Conservation (phyloP, 2,113 vertebrate species). For the Xenus cinereus region DNA sequence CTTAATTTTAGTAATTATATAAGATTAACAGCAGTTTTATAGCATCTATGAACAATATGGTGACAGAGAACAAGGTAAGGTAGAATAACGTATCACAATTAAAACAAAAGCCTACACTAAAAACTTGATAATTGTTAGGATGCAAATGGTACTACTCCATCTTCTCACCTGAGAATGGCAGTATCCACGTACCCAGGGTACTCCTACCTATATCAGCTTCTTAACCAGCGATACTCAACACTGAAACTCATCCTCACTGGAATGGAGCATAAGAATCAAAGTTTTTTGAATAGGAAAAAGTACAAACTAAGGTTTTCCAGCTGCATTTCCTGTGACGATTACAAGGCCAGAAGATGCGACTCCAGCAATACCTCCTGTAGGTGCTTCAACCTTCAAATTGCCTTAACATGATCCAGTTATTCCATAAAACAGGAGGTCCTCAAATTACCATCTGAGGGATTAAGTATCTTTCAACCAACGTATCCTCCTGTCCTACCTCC, state of each 20-base stretch:
- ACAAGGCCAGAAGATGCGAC: background rate
- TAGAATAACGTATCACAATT: background rate
- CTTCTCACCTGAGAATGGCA: background rate
- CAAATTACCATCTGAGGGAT: background rate
- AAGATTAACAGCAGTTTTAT: background rate
- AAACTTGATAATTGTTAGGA: background rate
- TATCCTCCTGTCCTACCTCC: background rate
- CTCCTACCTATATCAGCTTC: background rate
- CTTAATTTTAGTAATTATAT: background rate
- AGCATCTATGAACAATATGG: background rate
- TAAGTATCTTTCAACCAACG: background rate
- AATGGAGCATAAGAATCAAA: background rate
- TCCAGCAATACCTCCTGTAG: background rate
- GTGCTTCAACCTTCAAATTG: background rate
- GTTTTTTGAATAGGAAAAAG: background rate
- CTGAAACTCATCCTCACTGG: background rate
- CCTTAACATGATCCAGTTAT: too few species aligned
- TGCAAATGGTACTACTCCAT: background rate
- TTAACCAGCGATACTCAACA: background rate
- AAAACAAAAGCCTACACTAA: background rate
- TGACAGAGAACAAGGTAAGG: background rate
- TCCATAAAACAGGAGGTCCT: background rate
- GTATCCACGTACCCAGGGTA: too few species aligned
- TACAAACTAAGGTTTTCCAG: background rate
- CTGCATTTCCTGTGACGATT: background rate